A percentile compares a stretch with the other conserved stretches of the same genome.
Conservation (phyloP, 2,888 invertebrate species). For the Euproctis similis region DNA sequence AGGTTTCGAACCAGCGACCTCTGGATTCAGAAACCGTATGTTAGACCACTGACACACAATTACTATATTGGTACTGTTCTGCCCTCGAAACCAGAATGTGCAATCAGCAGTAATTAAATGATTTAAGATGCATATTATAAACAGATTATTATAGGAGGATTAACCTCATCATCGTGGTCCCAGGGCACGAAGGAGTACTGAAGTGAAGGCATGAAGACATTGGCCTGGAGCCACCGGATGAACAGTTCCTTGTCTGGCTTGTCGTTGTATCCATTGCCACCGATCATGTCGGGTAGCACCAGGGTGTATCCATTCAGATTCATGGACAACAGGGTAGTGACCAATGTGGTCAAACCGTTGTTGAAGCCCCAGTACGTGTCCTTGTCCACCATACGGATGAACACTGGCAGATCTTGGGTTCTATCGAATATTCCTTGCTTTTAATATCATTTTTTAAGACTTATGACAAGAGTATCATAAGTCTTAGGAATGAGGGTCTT, state of each 20-base stretch:
- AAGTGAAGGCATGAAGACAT: constrained; percentile 85
- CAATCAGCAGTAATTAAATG: too few relatives aligned
- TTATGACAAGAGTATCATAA: too few relatives aligned
- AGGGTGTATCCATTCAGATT: constrained; percentile 80
- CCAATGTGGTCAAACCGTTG: constrained; percentile 82
- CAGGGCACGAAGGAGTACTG: constrained; percentile 90
- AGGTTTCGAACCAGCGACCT: too few relatives aligned
- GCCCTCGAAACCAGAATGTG: too few relatives aligned
- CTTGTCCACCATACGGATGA: constrained; percentile 87
- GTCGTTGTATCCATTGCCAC: constrained; percentile 79
- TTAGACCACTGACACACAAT: too few relatives aligned
- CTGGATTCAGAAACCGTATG: too few relatives aligned
- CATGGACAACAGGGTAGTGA: constrained; percentile 81
- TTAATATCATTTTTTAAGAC: not conserved
- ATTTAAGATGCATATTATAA: not conserved
- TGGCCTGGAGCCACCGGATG: constrained; percentile 86
- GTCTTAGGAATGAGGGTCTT: too few relatives aligned
- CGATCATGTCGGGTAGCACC: constrained; percentile 87
- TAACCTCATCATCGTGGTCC: constrained; percentile 80
- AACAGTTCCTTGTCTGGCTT: constrained; percentile 78
- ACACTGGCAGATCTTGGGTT: constrained; percentile 81
- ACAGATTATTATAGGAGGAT: too few relatives aligned
- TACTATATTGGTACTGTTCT: too few relatives aligned
- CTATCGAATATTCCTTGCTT: constrained; percentile 24
- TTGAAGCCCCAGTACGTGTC: constrained; percentile 80